Evolutionary conservation across 2,113 vertebrate species (phyloP).

Genomic region (Dunckerocampus dactyliophorus): DNA sequence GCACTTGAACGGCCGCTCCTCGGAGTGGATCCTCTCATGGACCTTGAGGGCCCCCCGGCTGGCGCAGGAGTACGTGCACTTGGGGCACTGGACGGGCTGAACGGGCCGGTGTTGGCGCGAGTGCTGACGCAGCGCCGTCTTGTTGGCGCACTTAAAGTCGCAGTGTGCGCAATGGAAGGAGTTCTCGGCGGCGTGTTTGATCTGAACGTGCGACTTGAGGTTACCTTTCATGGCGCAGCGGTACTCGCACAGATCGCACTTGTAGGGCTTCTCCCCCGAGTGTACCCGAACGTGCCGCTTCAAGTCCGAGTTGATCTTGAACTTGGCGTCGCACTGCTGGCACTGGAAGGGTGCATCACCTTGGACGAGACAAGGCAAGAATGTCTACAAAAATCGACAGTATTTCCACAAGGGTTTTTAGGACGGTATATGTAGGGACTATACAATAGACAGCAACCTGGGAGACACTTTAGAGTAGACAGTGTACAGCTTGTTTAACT

Average conservation of each 20-base stretch:
- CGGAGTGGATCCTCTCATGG: conserved; percentile 87
- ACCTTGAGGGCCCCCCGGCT: conserved; percentile 89
- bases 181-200: conserved; percentile 85
- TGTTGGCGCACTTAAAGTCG: conserved; percentile 88
- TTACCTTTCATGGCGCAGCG: conserved; percentile 98
- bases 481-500: no score
- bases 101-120: conserved; percentile 81
- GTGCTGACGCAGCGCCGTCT: conserved; percentile 85
- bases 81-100: conserved; percentile 82
- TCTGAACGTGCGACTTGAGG: conserved; percentile 91
- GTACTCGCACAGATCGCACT: conserved; percentile 92
- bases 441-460: background rate
- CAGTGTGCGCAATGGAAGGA: conserved; percentile 84
- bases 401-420: no score
- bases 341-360: conserved; percentile 90
- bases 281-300: conserved; percentile 94
- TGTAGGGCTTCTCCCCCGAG: conserved; percentile 96
- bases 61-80: conserved; percentile 91
- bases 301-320: conserved; percentile 98
- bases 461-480: no score
- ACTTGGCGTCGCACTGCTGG: conserved; percentile 91
- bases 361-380: conserved; percentile 17
- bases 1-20: conserved; percentile 91
- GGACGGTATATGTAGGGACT: no score
- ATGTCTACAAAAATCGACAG: no score